These are phyloP conservation scores for Listronotus bonariensis DNA, from an alignment of 1,140 invertebrate species.

Conservation along the genomic window DNA sequence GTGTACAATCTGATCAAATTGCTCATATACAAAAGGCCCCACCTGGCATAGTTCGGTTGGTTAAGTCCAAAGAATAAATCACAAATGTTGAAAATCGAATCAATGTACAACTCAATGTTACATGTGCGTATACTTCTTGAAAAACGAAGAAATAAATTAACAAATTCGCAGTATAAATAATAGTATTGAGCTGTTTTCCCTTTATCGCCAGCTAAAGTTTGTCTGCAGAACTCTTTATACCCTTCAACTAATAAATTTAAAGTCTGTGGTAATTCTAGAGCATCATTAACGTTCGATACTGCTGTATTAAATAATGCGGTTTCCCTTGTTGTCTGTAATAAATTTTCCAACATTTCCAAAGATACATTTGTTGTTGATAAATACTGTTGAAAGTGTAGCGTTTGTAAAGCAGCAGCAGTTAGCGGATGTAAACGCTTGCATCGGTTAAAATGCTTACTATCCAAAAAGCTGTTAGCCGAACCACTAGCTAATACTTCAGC, in stretches of 20 bases:
- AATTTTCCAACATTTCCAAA: constrained; percentile 22
- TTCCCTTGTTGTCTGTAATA: constrained; percentile 21
- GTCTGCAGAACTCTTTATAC: constrained; percentile 29
- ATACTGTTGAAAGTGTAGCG: constrained; percentile 43
- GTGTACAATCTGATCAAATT: constrained; percentile 35
- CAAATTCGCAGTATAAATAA: constrained; percentile 33
- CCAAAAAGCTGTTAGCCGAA: constrained; percentile 53
- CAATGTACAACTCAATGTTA: constrained; percentile 44
- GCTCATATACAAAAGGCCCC: constrained; percentile 35
- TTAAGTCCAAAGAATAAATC: constrained; percentile 48
- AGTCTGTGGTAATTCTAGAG: constrained; percentile 23
- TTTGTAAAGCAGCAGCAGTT: constrained; percentile 41
- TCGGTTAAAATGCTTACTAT: constrained; percentile 55
- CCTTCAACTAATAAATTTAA: constrained; percentile 25
- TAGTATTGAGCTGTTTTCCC: constrained; percentile 48
- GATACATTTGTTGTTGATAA: constrained; percentile 38
- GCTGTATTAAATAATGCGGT: too few relatives aligned
- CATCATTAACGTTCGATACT: constrained; percentile 26
- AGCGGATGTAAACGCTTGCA: constrained; percentile 55
- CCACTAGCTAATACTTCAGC: constrained; percentile 52
- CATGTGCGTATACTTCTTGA: constrained; percentile 43
- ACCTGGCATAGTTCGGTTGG: constrained; percentile 47
- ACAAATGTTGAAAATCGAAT: constrained; percentile 42
- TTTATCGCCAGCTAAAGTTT: constrained; percentile 32
- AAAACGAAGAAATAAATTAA: constrained; percentile 39